Conservation (phyloP, 2,888 invertebrate species). For the Leptinotarsa juncta region DNA sequence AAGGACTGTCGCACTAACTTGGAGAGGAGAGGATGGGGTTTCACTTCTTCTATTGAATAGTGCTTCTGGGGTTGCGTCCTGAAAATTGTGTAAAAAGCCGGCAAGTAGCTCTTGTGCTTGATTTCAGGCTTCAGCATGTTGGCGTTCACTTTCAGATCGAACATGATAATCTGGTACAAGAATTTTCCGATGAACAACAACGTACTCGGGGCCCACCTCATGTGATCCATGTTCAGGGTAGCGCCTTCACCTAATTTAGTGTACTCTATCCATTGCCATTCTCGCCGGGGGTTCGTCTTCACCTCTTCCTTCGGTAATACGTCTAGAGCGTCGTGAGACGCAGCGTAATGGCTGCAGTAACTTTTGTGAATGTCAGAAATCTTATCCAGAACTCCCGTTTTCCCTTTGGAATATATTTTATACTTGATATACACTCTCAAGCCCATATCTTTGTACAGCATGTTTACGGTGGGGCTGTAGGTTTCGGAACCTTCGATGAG, state of each 20-base stretch:
- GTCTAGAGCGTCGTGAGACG: slow-evolving; percentile 50
- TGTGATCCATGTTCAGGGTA: slow-evolving; percentile 63
- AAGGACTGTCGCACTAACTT: slow-evolving; percentile 77
- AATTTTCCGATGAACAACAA: slow-evolving; percentile 81
- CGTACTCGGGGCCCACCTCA: slow-evolving; percentile 76
- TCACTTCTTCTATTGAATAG: slow-evolving; percentile 70
- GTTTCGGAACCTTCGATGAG: slow-evolving; percentile 83
- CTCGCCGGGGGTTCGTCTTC: slow-evolving; percentile 72
- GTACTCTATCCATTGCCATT: slow-evolving; percentile 78
- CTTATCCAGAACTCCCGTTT: slow-evolving; percentile 76
- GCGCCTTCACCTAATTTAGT: slow-evolving; percentile 58
- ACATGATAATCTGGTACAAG: slow-evolving; percentile 86
- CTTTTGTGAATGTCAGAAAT: slow-evolving; percentile 63
- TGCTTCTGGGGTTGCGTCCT: slow-evolving; percentile 70
- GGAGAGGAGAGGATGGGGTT: slow-evolving; percentile 85
- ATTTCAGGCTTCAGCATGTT: slow-evolving; percentile 73
- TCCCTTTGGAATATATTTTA: slow-evolving; percentile 74
- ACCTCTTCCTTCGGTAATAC: slow-evolving; percentile 53
- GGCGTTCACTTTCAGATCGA: slow-evolving; percentile 85
- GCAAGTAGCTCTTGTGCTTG: slow-evolving; percentile 71
- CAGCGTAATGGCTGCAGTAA: slow-evolving; percentile 59
- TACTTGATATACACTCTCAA: slow-evolving; percentile 76
- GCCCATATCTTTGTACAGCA: slow-evolving; percentile 77
- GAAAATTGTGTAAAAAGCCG: slow-evolving; percentile 85
- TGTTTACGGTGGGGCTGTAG: slow-evolving; percentile 77